A percentile compares a stretch with the other conserved stretches of the same genome.
These are phyloP conservation scores for Phalacrocorax carbo DNA, from an alignment of 2,113 vertebrate genomes.

Conservation along the genomic window DNA sequence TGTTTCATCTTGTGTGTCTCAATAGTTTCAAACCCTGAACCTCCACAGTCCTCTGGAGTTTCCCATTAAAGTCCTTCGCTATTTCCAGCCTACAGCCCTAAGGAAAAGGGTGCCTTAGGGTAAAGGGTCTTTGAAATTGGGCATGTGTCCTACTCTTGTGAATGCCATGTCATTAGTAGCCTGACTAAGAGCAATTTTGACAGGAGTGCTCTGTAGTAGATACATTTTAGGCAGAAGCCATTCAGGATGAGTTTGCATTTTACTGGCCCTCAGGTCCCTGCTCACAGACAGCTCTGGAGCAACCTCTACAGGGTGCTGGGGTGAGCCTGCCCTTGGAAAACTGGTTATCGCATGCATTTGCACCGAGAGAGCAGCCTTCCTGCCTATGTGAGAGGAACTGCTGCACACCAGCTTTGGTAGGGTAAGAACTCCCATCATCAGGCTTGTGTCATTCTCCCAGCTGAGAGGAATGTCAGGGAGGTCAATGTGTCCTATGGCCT, in stretches of 20 bases:
- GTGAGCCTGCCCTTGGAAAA: neutral
- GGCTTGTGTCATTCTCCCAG: neutral
- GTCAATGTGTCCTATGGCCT: neutral
- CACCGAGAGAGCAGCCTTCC: neutral
- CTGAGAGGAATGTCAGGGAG: neutral
- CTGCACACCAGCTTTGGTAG: neutral
- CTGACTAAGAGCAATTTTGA: neutral
- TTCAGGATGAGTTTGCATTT: neutral
- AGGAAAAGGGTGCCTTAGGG: neutral
- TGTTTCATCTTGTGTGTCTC: neutral
- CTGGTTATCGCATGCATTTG: neutral
- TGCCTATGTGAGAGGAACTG: rapidly evolving
- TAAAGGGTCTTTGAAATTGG: neutral
- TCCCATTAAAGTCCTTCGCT: neutral
- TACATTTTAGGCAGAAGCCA: neutral
- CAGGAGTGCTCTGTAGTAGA: neutral
- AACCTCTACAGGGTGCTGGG: neutral
- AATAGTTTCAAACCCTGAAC: neutral
- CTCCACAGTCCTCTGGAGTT: neutral
- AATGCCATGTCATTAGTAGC: neutral
- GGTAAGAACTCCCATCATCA: neutral
- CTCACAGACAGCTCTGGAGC: neutral
- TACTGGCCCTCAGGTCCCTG: neutral
- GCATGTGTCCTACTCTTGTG: neutral
- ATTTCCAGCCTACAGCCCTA: neutral